Conservation (phyloP, 1,140 invertebrate genomes). For the Monomorium pharaonis region DNA sequence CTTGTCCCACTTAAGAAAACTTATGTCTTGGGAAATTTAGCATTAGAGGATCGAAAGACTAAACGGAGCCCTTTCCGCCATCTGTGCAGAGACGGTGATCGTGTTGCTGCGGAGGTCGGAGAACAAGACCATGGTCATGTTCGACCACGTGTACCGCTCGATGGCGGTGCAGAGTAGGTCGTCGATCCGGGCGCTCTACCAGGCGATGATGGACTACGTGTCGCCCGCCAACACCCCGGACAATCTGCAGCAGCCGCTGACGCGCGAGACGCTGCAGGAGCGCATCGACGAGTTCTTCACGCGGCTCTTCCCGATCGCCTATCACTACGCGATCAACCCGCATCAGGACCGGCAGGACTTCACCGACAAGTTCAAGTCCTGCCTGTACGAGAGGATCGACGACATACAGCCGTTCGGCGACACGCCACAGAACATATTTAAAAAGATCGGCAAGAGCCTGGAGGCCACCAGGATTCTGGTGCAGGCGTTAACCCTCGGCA, state of each 20-base stretch:
- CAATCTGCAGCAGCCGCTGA: slow-evolving; percentile 72
- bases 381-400: slow-evolving; percentile 90
- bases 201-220: slow-evolving; percentile 89
- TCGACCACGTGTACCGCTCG: slow-evolving; percentile 90
- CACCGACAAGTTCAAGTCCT: slow-evolving; percentile 90
- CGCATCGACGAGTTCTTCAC: slow-evolving; percentile 92
- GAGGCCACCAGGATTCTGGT: slow-evolving; percentile 91
- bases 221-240: slow-evolving; percentile 76
- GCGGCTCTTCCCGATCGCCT: slow-evolving; percentile 93
- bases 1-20: too few relatives aligned
- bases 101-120: slow-evolving; percentile 90
- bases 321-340: slow-evolving; percentile 89
- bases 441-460: slow-evolving; percentile 89
- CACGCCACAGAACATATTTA: slow-evolving; percentile 89
- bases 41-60: too few relatives aligned
- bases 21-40: too few relatives aligned
- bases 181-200: slow-evolving; percentile 89
- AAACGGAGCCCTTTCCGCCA: slow-evolving; percentile 73
- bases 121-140: slow-evolving; percentile 91
- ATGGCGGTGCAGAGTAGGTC: slow-evolving; percentile 88
- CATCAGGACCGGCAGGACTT: slow-evolving; percentile 86
- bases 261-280: slow-evolving; percentile 85
- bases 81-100: slow-evolving; percentile 89
- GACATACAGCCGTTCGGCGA: slow-evolving; percentile 93
- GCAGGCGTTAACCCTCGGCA: slow-evolving; percentile 89